These are phyloP conservation scores for Micoletzkya japonica DNA, from an alignment of 2,888 invertebrate genomes.

Conservation along the genomic window DNA sequence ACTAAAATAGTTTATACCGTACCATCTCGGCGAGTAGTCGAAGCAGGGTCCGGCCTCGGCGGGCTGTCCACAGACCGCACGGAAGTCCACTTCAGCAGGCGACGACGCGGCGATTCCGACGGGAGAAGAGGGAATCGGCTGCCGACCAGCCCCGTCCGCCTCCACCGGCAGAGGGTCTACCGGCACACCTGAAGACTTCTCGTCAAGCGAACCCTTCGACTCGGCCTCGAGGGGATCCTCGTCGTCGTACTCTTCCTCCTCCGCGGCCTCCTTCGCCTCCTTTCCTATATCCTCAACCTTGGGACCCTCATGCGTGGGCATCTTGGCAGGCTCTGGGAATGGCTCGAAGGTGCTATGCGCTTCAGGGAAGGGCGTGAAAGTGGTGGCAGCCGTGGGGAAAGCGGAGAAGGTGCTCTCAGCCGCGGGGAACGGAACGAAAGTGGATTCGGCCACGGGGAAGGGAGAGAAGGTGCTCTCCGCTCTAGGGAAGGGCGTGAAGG, in stretches of 20 bases:
- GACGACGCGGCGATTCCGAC: slow-evolving; percentile 25
- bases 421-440: slow-evolving; percentile 13
- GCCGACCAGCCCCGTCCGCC: slow-evolving; percentile 29
- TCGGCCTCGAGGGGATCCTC: slow-evolving; percentile 33
- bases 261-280: slow-evolving; percentile 29
- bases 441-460: slow-evolving; percentile 8
- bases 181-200: slow-evolving; percentile 4
- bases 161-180: slow-evolving; percentile 12
- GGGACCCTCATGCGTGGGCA: slow-evolving; percentile 8
- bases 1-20: not conserved
- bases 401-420: slow-evolving; percentile 15
- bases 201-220: slow-evolving; percentile 30
- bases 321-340: slow-evolving; percentile 5
- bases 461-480: slow-evolving; percentile 16
- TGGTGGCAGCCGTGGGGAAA: slow-evolving; percentile 22
- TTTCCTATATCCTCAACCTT: slow-evolving; percentile 3
- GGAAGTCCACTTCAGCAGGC: not conserved
- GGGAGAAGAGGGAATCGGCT: slow-evolving; percentile 31
- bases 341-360: slow-evolving; percentile 1
- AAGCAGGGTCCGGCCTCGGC: slow-evolving; percentile 58
- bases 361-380: slow-evolving; percentile 16
- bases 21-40: slow-evolving; percentile 53
- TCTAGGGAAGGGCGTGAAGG: slow-evolving; percentile 24
- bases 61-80: slow-evolving; percentile 48
- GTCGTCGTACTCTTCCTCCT: slow-evolving; percentile 34